Evolutionary conservation across 2,888 invertebrate genomes (phyloP).

Genomic region (Drosophila planitibia): DNA sequence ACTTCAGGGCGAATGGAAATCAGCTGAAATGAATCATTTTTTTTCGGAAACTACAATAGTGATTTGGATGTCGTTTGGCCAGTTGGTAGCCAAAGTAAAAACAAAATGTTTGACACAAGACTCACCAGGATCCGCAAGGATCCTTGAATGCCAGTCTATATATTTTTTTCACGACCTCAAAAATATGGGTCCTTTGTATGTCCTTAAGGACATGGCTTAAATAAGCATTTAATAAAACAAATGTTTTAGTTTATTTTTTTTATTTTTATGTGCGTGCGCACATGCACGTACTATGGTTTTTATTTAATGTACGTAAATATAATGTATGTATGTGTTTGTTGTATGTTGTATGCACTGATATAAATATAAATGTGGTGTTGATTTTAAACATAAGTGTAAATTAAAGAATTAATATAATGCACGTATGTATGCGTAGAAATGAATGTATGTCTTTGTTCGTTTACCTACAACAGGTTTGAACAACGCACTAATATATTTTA

Average conservation of each 20-base stretch:
- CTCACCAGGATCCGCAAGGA: not conserved
- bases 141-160: not conserved
- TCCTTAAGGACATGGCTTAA: not conserved
- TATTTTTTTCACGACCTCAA: not conserved
- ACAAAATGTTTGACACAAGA: not conserved
- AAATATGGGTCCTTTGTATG: not conserved
- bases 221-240: slow-evolving; percentile 2
- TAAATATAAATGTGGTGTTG: slow-evolving; percentile 57
- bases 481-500: slow-evolving; percentile 43
- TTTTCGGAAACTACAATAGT: not conserved
- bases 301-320: slow-evolving; percentile 54
- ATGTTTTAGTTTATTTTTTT: slow-evolving; percentile 44
- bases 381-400: slow-evolving; percentile 32
- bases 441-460: slow-evolving; percentile 50
- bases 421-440: slow-evolving; percentile 45
- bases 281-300: slow-evolving; percentile 56
- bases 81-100: not conserved
- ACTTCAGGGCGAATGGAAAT: not conserved
- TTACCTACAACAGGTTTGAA: slow-evolving; percentile 46
- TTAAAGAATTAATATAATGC: slow-evolving; percentile 45
- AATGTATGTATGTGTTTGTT: slow-evolving; percentile 49
- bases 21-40: not conserved
- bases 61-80: too few species aligned
- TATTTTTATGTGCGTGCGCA: slow-evolving; percentile 73
- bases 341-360: slow-evolving; percentile 44